phyloP scores from a whole-genome alignment of 2,888 invertebrate genomes.

The Acanthosepion pharaonis region DNA sequence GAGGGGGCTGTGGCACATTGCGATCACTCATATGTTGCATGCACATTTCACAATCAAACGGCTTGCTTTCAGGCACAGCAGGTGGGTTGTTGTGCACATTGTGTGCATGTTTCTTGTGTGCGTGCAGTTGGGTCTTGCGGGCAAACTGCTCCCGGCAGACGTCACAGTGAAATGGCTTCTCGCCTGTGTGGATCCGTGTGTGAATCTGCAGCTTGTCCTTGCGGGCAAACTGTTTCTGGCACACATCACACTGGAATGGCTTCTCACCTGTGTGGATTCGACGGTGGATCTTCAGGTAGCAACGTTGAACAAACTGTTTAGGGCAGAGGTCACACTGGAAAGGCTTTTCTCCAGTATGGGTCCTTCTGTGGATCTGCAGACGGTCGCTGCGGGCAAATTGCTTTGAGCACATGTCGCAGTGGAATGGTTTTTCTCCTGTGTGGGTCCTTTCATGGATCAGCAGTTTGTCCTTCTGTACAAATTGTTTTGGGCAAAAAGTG shows the following conservation, averaged over 20 bases:
- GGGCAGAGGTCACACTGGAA: background rate
- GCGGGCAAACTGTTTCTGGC: background rate
- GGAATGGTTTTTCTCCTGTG: constrained; percentile 10
- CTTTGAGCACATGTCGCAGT: background rate
- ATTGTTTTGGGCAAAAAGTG: background rate
- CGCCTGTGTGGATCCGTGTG: background rate
- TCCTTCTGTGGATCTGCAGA: background rate
- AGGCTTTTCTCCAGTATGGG: background rate
- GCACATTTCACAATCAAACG: background rate
- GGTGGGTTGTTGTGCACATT: background rate
- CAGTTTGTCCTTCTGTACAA: background rate
- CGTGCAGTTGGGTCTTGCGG: background rate
- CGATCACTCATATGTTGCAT: background rate
- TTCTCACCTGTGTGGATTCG: background rate
- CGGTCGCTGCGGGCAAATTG: background rate
- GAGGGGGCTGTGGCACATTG: background rate
- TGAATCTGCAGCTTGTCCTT: constrained; percentile 9
- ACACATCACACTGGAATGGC: background rate
- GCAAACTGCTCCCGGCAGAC: constrained; percentile 5
- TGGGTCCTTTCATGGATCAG: background rate
- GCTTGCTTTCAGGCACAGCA: background rate
- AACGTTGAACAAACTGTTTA: background rate
- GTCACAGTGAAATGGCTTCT: background rate
- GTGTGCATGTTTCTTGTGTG: background rate
- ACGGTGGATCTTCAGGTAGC: background rate